phyloP scores from a whole-genome alignment of 1,140 invertebrate species.

The Sipha flava region DNA sequence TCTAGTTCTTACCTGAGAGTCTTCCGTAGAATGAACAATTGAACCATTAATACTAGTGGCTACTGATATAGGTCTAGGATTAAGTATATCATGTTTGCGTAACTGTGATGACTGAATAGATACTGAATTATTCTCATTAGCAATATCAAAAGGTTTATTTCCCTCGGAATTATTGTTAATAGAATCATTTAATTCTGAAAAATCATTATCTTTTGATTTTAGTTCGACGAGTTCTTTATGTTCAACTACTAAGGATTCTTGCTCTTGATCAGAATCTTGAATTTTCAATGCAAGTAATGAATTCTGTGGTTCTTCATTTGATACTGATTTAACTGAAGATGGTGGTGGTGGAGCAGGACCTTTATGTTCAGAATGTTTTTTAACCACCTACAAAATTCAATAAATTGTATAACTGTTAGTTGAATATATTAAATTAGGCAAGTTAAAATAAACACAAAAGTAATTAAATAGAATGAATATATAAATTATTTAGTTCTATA shows the following conservation, averaged over 20 bases:
- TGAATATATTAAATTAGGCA: too few species aligned
- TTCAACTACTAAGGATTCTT: neutral
- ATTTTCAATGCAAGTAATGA: neutral
- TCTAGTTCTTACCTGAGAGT: neutral
- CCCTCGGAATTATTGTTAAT: constrained; percentile 17
- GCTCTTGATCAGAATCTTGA: neutral
- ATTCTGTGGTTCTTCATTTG: neutral
- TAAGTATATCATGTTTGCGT: neutral
- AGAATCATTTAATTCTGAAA: neutral
- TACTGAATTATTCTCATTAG: neutral
- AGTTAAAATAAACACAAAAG: too few species aligned
- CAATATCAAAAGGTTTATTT: neutral
- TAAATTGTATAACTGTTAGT: too few species aligned
- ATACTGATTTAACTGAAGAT: constrained; percentile 33
- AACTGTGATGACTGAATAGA: neutral
- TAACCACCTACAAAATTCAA: constrained; percentile 4
- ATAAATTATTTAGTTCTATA: too few species aligned
- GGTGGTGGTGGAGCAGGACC: constrained; percentile 61
- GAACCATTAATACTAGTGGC: neutral
- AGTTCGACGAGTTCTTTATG: neutral
- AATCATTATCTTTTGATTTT: neutral
- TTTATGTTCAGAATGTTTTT: constrained; percentile 49
- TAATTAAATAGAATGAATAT: too few species aligned
- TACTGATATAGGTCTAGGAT: neutral
- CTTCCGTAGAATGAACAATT: neutral